Conservation (phyloP, 2,888 invertebrate species). For the Geotrupes spiniger region DNA sequence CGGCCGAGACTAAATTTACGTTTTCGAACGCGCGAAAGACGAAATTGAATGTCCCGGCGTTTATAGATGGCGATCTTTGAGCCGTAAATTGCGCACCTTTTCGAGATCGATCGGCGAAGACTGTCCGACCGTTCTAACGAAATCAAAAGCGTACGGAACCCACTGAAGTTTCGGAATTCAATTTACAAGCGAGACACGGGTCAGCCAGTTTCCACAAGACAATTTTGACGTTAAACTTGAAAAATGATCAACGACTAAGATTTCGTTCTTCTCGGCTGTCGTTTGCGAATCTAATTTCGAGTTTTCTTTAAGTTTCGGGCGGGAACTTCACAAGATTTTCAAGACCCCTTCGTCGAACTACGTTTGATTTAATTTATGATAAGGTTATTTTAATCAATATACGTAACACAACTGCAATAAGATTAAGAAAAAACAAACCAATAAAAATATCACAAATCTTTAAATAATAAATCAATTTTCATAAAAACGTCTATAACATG, state of each 20-base stretch:
- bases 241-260: slow-evolving; percentile 30
- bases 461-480: too few relatives aligned
- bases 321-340: too few relatives aligned
- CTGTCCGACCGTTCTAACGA: slow-evolving; percentile 36
- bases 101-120: slow-evolving; percentile 26
- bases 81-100: slow-evolving; percentile 9
- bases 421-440: too few relatives aligned
- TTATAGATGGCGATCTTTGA: slow-evolving; percentile 30
- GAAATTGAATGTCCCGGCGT: slow-evolving; percentile 40
- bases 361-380: too few relatives aligned
- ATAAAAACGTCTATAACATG: too few relatives aligned
- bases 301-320: too few relatives aligned
- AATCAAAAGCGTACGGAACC: slow-evolving; percentile 36
- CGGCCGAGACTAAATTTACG: slow-evolving; percentile 37
- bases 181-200: slow-evolving; percentile 34
- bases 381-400: too few relatives aligned
- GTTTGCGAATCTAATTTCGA: slow-evolving; percentile 4
- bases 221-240: slow-evolving; percentile 32
- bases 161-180: slow-evolving; percentile 34
- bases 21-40: slow-evolving; percentile 39
- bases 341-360: too few relatives aligned
- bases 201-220: slow-evolving; percentile 36
- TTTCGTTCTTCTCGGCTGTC: slow-evolving; percentile 15
- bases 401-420: too few relatives aligned
- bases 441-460: too few relatives aligned